Conservation (phyloP, 2,113 vertebrate species). For the Corydoras maculifer region DNA sequence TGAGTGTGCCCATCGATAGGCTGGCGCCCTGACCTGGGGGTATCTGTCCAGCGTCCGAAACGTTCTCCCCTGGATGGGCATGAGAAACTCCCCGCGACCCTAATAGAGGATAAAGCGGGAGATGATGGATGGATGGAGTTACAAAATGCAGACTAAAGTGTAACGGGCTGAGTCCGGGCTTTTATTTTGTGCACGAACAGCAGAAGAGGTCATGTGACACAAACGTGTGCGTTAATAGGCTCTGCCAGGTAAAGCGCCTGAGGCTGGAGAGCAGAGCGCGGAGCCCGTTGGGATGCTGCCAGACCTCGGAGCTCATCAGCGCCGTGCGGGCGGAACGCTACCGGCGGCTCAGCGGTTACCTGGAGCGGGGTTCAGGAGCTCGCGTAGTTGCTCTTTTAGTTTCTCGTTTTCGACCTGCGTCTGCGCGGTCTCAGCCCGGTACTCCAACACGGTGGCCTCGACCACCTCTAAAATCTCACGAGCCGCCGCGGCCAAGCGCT, state of each 20-base stretch:
- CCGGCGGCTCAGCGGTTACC: constrained; percentile 6
- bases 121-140: too few relatives aligned
- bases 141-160: too few relatives aligned
- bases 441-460: constrained; percentile 64
- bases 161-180: neutral
- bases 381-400: constrained; percentile 64
- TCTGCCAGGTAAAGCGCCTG: neutral
- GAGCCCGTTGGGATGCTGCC: constrained; percentile 7
- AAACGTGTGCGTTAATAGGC: constrained; percentile 20
- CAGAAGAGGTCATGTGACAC: constrained; percentile 5
- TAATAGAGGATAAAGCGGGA: too few relatives aligned
- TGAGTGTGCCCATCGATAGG: too few relatives aligned
- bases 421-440: constrained; percentile 61
- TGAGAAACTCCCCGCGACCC: too few relatives aligned
- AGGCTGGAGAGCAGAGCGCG: neutral
- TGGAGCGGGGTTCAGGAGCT: constrained; percentile 44
- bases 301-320: neutral
- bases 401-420: constrained; percentile 59
- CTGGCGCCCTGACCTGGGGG: too few relatives aligned
- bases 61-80: too few relatives aligned
- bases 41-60: too few relatives aligned
- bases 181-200: constrained; percentile 14
- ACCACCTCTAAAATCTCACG: constrained; percentile 67
- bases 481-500: constrained; percentile 60
- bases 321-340: neutral